These are phyloP conservation scores for Hyperoplus immaculatus DNA, from an alignment of 2,797 vertebrate genomes.

Conservation along the genomic window DNA sequence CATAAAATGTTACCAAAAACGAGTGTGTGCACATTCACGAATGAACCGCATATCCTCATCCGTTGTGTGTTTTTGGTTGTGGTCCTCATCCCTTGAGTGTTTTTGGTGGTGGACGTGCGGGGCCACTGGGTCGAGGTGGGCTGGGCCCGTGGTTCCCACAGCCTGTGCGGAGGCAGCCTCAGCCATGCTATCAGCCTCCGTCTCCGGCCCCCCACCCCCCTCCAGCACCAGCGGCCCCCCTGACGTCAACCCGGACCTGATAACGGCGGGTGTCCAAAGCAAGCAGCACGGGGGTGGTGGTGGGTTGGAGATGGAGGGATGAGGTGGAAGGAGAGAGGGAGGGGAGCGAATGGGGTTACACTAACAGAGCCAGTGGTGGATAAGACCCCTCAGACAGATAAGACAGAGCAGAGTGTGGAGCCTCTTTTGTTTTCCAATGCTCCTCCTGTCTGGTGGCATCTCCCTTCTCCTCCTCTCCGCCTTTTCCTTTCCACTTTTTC, in stretches of 20 bases:
- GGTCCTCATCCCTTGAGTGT: constrained; percentile 48
- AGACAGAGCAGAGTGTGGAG: constrained; percentile 81
- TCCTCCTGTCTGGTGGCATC: constrained; percentile 83
- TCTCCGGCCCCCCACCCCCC: constrained; percentile 82
- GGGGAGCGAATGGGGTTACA: constrained; percentile 83
- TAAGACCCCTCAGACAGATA: constrained; percentile 86
- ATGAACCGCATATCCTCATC: constrained; percentile 25
- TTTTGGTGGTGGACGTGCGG: constrained; percentile 75
- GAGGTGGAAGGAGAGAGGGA: constrained; percentile 71
- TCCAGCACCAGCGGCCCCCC: constrained; percentile 77
- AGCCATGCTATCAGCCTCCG: constrained; percentile 82
- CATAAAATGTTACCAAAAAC: no score
- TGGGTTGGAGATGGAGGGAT: constrained; percentile 70
- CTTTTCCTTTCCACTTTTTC: constrained; percentile 43
- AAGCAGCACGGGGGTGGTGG: constrained; percentile 29
- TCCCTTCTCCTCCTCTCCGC: constrained; percentile 60
- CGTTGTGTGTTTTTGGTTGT: constrained; percentile 31
- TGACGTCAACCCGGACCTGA: constrained; percentile 87
- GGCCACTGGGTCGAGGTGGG: constrained; percentile 73
- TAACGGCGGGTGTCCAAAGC: constrained; percentile 78
- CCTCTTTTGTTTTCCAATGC: constrained; percentile 87
- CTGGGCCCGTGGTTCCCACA: constrained; percentile 83
- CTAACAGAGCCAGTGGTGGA: constrained; percentile 87
- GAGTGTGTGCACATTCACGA: not conserved
- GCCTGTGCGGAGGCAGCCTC: constrained; percentile 77